phyloP scores from a whole-genome alignment of 1,140 invertebrate genomes.

The Drosophila mojavensis region DNA sequence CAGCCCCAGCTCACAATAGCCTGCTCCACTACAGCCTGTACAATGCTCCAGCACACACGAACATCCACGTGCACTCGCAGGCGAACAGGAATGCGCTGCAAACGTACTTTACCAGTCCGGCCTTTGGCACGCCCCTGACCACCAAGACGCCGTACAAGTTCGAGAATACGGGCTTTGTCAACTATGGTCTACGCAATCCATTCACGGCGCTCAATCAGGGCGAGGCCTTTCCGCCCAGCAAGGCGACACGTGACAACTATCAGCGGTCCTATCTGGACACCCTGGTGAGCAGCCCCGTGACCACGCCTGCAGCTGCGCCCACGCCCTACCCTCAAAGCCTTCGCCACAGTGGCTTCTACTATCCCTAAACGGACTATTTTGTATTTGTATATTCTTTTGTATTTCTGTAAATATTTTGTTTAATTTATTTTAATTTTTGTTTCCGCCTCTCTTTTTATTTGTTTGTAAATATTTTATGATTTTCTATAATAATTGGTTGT shows the following conservation, averaged over 20 bases:
- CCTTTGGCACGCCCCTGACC: conserved; percentile 54
- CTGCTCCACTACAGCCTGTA: conserved; percentile 52
- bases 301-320: conserved; percentile 34
- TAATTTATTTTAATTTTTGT: conserved; percentile 12
- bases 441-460: conserved; percentile 2
- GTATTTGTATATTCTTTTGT: not conserved
- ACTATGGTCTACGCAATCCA: conserved; percentile 65
- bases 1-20: conserved; percentile 57
- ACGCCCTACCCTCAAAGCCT: conserved; percentile 28
- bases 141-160: conserved; percentile 70
- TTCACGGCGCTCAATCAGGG: conserved; percentile 80
- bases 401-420: conserved; percentile 35
- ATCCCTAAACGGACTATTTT: conserved; percentile 28
- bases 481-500: not conserved
- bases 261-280: conserved; percentile 72
- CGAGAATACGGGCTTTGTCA: conserved; percentile 62
- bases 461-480: conserved; percentile 14
- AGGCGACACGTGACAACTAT: conserved; percentile 62
- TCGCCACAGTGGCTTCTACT: conserved; percentile 64
- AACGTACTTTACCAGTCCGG: conserved; percentile 66
- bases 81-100: conserved; percentile 52
- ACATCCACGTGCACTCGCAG: conserved; percentile 23
- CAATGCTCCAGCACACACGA: conserved; percentile 34
- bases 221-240: conserved; percentile 74
- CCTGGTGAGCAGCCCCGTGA: conserved; percentile 31